Percentiles rank a stretch among this genome's conserved stretches.
Conservation (phyloP, 2,113 vertebrate genomes). For the Chelonoidis abingdonii region DNA sequence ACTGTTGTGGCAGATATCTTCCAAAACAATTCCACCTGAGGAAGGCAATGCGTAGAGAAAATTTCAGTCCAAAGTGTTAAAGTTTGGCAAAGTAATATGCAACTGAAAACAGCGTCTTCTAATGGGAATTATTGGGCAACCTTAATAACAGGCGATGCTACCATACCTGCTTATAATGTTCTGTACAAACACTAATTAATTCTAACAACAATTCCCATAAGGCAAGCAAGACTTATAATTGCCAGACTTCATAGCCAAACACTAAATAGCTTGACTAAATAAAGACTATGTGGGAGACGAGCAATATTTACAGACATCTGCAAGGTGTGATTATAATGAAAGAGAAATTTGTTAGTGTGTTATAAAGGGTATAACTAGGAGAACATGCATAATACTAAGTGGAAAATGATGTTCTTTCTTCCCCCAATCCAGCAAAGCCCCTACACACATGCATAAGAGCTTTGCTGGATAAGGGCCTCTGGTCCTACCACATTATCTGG, state of each 20-base stretch:
- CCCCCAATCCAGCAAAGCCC: not conserved
- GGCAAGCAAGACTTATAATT: conserved; percentile 17
- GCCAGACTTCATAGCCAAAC: conserved; percentile 16
- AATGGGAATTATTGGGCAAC: conserved; percentile 27
- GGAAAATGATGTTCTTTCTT: not conserved
- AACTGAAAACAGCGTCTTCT: conserved; percentile 22
- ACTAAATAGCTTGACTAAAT: conserved; percentile 1
- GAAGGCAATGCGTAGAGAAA: not conserved
- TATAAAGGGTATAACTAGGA: not conserved
- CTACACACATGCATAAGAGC: not conserved
- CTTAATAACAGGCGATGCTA: not conserved
- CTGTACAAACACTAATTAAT: not conserved
- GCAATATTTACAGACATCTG: conserved; percentile 4
- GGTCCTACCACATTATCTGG: not conserved
- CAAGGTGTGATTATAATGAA: conserved; percentile 4
- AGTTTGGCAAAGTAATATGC: not conserved
- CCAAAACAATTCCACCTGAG: conserved; percentile 23
- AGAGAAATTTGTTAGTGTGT: not conserved
- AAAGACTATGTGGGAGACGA: conserved; percentile 28
- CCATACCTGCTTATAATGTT: not conserved
- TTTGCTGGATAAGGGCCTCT: not conserved
- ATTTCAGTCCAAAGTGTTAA: not conserved
- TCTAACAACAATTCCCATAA: not conserved
- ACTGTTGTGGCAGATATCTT: conserved; percentile 30
- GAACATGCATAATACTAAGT: conserved; percentile 37